Evolutionary conservation across 2,888 invertebrate species (phyloP).

Genomic region (Dynastes grantii): DNA sequence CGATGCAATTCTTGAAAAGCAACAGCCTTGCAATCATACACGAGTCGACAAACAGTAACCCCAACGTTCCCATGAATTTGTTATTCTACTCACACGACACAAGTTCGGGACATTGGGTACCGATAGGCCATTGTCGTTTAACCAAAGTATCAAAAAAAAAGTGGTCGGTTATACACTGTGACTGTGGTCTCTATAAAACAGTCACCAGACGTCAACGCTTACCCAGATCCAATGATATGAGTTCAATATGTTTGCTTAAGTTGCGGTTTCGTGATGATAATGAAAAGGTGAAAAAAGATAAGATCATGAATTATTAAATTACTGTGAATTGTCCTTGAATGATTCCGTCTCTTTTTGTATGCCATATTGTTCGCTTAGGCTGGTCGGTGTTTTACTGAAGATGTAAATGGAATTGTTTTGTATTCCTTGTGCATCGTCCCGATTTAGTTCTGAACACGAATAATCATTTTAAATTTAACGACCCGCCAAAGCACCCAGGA

Average conservation of each 20-base stretch:
- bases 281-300: constrained; percentile 31
- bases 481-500: background rate
- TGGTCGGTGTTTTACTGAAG: constrained; percentile 29
- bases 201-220: constrained; percentile 54
- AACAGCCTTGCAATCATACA: constrained; percentile 59
- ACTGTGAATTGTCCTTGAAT: constrained; percentile 34
- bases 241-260: constrained; percentile 45
- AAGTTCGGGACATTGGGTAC: constrained; percentile 59
- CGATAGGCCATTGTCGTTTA: constrained; percentile 61
- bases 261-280: constrained; percentile 45
- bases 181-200: constrained; percentile 54
- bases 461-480: constrained; percentile 22
- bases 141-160: constrained; percentile 57
- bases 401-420: constrained; percentile 25
- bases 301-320: constrained; percentile 51
- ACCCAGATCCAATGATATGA: constrained; percentile 50
- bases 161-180: constrained; percentile 56
- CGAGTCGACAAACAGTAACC: constrained; percentile 64
- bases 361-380: constrained; percentile 23
- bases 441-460: constrained; percentile 19
- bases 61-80: constrained; percentile 68
- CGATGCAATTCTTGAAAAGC: constrained; percentile 39
- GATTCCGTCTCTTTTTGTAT: constrained; percentile 36
- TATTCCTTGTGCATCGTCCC: constrained; percentile 15
- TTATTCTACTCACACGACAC: constrained; percentile 66